Evolutionary conservation across 1,140 invertebrate genomes (phyloP).

Genomic region (Drosophila auraria): DNA sequence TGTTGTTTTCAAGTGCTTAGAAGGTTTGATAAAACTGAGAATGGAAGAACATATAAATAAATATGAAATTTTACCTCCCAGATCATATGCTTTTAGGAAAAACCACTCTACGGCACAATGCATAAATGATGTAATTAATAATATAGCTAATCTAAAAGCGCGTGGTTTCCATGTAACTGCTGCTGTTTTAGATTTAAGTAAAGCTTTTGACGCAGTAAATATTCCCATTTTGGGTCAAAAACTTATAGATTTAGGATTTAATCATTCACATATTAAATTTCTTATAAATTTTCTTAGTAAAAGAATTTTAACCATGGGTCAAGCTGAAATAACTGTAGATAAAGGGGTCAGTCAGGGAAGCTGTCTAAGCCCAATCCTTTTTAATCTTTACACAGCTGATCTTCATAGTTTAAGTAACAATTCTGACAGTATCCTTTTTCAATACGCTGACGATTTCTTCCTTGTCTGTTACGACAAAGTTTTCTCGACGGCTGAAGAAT

Average conservation of each 20-base stretch:
- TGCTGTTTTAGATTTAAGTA: neutral
- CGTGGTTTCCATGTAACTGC: neutral
- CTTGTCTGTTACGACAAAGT: neutral
- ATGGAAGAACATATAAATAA: too few relatives aligned
- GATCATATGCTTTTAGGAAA: neutral
- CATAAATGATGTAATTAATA: neutral
- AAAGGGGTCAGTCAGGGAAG: conserved; percentile 2
- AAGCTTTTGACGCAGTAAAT: neutral
- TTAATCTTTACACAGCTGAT: too few relatives aligned
- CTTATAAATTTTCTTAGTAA: neutral
- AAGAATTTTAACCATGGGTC: neutral
- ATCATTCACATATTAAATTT: neutral
- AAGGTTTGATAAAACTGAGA: too few relatives aligned
- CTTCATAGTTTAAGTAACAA: too few relatives aligned
- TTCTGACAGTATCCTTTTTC: neutral
- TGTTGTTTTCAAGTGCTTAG: too few relatives aligned
- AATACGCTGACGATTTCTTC: neutral
- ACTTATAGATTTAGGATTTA: neutral
- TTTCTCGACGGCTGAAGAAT: neutral
- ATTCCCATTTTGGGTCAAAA: neutral
- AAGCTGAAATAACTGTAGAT: neutral
- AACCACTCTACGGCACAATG: neutral
- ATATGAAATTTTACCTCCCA: too few relatives aligned
- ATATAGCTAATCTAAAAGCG: neutral
- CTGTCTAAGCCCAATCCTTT: neutral